Evolutionary conservation across 2,113 vertebrate genomes (phyloP).

Genomic region (Furnarius figulus): DNA sequence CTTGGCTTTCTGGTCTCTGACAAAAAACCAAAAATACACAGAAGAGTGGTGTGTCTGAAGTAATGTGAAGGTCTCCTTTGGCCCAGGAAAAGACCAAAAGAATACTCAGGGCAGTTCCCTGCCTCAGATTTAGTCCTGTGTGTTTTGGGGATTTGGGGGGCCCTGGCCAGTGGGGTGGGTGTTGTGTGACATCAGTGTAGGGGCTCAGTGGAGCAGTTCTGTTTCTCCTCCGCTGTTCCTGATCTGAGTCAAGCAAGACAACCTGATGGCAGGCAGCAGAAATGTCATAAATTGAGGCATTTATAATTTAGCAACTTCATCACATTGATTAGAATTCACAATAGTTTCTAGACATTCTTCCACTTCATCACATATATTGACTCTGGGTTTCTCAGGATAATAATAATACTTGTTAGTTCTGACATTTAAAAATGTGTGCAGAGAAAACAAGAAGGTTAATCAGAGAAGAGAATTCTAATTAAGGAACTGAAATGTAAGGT

Average conservation of each 20-base stretch:
- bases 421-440: constrained; percentile 10
- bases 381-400: neutral
- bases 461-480: constrained; percentile 16
- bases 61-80: neutral
- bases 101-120: neutral
- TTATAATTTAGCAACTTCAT: neutral
- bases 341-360: neutral
- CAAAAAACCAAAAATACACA: neutral
- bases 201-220: neutral
- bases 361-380: neutral
- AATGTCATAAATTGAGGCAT: neutral
- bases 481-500: constrained; percentile 9
- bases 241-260: neutral
- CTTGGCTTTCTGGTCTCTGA: neutral
- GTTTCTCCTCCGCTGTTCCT: neutral
- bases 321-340: neutral
- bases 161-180: too few species aligned
- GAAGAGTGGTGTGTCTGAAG: neutral
- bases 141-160: neutral
- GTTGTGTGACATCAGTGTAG: neutral
- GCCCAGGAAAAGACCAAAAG: neutral
- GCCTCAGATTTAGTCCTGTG: neutral
- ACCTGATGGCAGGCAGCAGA: neutral
- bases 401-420: neutral
- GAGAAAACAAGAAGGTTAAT: constrained; percentile 44